These are phyloP conservation scores for Potamilus streckersoni DNA, from an alignment of 1,140 invertebrate species.

Conservation along the genomic window DNA sequence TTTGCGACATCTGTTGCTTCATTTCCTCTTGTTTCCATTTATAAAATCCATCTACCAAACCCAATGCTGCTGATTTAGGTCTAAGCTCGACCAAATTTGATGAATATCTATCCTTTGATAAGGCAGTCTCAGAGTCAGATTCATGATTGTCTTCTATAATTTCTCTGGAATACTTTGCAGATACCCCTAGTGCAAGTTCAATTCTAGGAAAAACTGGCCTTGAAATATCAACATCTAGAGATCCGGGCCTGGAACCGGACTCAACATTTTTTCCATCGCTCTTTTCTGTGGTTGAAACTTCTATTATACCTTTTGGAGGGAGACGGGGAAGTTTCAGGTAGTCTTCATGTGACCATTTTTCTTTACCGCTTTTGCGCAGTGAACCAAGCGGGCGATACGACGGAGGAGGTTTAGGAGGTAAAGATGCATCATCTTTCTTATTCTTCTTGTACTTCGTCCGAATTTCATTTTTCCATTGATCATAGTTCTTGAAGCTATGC, in stretches of 20 bases:
- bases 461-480: constrained; percentile 5
- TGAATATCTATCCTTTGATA: constrained; percentile 4
- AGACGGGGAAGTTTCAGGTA: constrained; percentile 22
- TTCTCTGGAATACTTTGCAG: constrained; percentile 8
- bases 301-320: background rate
- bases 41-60: background rate
- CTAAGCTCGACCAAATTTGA: background rate
- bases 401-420: background rate
- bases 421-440: background rate
- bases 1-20: constrained; percentile 12
- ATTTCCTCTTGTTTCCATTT: constrained; percentile 17
- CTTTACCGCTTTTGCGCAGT: constrained; percentile 7
- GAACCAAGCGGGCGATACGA: constrained; percentile 20
- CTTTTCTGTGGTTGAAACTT: constrained; percentile 1
- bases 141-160: constrained; percentile 8
- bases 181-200: constrained; percentile 20
- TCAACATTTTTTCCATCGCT: constrained; percentile 16
- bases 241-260: background rate
- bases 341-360: constrained; percentile 6
- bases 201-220: constrained; percentile 24
- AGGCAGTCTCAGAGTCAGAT: constrained; percentile 9
- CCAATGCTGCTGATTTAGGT: background rate
- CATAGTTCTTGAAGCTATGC: constrained; percentile 21
- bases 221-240: background rate
- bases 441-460: constrained; percentile 20